Conservation (phyloP, 2,888 invertebrate species). For the Acheta domesticus region DNA sequence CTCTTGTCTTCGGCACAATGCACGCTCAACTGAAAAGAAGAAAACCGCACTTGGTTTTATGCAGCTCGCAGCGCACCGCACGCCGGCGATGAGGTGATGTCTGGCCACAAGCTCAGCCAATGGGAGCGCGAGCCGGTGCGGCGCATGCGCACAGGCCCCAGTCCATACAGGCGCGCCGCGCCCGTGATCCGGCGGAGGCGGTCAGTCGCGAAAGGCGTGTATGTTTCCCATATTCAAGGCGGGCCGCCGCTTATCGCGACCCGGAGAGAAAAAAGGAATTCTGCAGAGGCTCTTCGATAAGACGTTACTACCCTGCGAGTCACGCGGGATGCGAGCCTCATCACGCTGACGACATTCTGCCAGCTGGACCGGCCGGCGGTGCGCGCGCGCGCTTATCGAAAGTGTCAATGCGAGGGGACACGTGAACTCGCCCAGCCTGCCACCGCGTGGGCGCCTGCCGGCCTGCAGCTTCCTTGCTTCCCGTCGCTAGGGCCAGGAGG, state of each 20-base stretch:
- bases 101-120: slow-evolving; percentile 4
- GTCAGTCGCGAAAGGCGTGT: background rate
- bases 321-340: background rate
- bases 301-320: background rate
- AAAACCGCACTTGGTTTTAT: slow-evolving; percentile 11
- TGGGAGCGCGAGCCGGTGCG: background rate
- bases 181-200: background rate
- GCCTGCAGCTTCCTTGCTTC: too few relatives aligned
- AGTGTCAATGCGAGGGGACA: too few relatives aligned
- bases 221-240: background rate
- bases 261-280: background rate
- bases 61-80: background rate
- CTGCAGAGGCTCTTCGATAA: background rate
- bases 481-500: too few relatives aligned
- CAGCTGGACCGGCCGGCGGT: too few relatives aligned
- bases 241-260: background rate
- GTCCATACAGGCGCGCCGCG: slow-evolving; percentile 18
- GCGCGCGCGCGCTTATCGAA: too few relatives aligned
- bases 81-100: slow-evolving; percentile 18
- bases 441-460: too few relatives aligned
- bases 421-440: too few relatives aligned
- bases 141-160: background rate
- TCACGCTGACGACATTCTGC: background rate
- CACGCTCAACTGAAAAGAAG: background rate
- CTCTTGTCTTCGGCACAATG: background rate